Evolutionary conservation across 2,797 vertebrate species (phyloP).

Genomic region (Oryzias sinensis): DNA sequence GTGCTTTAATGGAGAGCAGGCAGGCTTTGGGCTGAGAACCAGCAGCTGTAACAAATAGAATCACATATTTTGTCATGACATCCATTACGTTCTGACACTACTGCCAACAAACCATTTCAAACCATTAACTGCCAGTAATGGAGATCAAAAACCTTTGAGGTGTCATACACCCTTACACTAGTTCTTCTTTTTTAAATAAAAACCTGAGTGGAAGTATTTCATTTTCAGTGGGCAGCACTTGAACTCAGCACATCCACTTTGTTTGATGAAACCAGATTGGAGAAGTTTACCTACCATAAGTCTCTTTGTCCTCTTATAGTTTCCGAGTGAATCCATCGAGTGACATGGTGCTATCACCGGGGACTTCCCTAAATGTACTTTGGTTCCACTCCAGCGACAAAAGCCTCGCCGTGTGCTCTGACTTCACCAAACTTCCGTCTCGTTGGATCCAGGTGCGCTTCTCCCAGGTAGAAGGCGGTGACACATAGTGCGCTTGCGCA

Average conservation of each 20-base stretch:
- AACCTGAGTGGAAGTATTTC: no score
- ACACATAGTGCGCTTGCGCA: constrained; percentile 71
- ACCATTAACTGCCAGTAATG: no score
- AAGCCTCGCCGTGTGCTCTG: constrained; percentile 14
- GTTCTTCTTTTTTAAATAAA: no score
- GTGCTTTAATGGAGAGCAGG: constrained; percentile 49
- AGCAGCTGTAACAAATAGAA: constrained; percentile 42
- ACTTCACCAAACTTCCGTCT: constrained; percentile 77
- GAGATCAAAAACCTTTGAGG: no score
- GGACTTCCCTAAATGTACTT: neutral
- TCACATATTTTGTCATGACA: no score
- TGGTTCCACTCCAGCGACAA: constrained; percentile 4
- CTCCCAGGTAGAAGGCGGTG: constrained; percentile 76
- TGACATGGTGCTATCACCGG: constrained; percentile 40
- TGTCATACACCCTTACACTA: no score
- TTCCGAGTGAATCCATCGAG: neutral
- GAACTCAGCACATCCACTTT: no score
- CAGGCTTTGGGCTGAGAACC: constrained; percentile 44
- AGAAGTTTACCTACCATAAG: constrained; percentile 51
- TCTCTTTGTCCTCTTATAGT: constrained; percentile 16
- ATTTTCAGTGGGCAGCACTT: no score
- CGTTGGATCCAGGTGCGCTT: constrained; percentile 81
- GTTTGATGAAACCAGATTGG: no score
- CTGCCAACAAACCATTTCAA: no score
- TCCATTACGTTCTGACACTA: constrained; percentile 3